Percentiles rank a stretch among this genome's conserved stretches.
Evolutionary conservation across 2,797 vertebrate genomes (phyloP).

Genomic region (Falco naumanni): DNA sequence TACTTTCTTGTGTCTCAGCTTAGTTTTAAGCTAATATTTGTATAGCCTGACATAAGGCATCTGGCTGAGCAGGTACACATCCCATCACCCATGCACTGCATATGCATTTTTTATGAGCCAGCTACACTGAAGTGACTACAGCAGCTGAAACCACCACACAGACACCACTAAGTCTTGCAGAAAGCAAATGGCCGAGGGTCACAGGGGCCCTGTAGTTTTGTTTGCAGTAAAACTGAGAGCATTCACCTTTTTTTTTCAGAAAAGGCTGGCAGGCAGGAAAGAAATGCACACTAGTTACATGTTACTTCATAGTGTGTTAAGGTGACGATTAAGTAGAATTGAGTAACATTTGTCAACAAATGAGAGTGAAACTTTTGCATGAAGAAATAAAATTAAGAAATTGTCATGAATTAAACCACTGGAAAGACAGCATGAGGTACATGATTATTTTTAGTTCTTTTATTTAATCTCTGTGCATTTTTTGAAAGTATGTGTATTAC

Average conservation of each 20-base stretch:
- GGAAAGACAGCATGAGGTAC: neutral
- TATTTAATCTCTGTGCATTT: neutral
- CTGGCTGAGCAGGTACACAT: neutral
- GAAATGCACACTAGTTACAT: neutral
- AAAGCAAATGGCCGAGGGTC: neutral
- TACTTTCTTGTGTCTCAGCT: neutral
- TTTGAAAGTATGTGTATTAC: neutral
- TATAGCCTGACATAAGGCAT: neutral
- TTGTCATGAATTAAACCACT: neutral
- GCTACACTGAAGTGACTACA: neutral
- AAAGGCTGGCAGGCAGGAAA: neutral
- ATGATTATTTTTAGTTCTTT: neutral
- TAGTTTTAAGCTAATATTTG: neutral
- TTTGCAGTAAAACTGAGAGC: conserved; percentile 48
- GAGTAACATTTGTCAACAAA: conserved; percentile 59
- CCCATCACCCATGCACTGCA: fast-evolving
- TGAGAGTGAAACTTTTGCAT: neutral
- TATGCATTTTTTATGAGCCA: neutral
- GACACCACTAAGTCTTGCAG: neutral
- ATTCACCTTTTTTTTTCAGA: conserved; percentile 12
- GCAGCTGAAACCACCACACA: neutral
- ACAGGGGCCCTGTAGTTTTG: neutral
- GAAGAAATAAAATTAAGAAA: conserved; percentile 7
- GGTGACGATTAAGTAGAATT: conserved; percentile 52
- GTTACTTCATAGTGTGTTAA: conserved; percentile 36